Conservation (phyloP, 2,888 invertebrate genomes). For the Hirtodrosophila confusa region DNA sequence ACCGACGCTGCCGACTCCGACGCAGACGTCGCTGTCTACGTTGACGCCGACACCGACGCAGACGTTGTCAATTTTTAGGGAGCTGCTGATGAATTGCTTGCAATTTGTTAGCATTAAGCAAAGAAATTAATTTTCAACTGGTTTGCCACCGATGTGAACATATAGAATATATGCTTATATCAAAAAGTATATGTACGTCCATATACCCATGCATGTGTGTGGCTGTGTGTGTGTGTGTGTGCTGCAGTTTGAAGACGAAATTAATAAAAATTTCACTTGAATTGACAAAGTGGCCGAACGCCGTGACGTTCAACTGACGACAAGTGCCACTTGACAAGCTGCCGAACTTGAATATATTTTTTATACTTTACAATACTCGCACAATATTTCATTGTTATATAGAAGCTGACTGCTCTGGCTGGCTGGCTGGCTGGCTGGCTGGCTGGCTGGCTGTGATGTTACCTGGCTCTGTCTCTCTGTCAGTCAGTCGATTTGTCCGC, state of each 20-base stretch:
- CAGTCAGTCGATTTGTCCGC: conserved; percentile 44
- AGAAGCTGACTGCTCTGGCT: conserved; percentile 56
- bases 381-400: conserved; percentile 74
- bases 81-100: conserved; percentile 68
- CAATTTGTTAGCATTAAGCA: conserved; percentile 77
- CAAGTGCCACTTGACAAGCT: conserved; percentile 81
- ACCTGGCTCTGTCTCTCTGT: conserved; percentile 25
- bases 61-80: conserved; percentile 43
- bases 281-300: conserved; percentile 80
- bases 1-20: conserved; percentile 50
- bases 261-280: conserved; percentile 82
- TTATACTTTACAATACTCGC: conserved; percentile 45
- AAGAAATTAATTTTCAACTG: conserved; percentile 66
- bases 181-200: conserved; percentile 18
- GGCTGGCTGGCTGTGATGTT: conserved; percentile 4
- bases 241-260: conserved; percentile 75
- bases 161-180: conserved; percentile 28
- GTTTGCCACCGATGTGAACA: conserved; percentile 62
- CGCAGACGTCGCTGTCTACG: conserved; percentile 4
- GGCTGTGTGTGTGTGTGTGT: conserved; percentile 21
- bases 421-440: not conserved
- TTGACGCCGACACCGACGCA: not conserved
- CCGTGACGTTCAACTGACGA: conserved; percentile 80
- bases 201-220: conserved; percentile 12
- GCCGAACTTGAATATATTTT: conserved; percentile 76